Base-by-base conservation (phyloP, 2,888 invertebrate species). In the Macrostomum cliftonense region DNA sequence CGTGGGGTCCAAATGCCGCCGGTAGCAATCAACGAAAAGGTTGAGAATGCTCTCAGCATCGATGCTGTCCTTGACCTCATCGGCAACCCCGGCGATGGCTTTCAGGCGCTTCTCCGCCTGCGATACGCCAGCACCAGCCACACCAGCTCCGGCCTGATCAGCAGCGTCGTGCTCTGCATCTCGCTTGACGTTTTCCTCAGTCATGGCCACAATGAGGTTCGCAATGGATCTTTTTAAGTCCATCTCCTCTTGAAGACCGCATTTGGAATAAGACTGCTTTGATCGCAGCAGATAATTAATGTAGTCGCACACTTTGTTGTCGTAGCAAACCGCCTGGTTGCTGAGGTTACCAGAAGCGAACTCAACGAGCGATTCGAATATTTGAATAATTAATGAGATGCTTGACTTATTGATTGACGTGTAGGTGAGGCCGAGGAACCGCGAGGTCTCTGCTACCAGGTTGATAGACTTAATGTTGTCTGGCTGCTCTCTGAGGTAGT, bases 261-360 rank as follows among this genome's bases (percentile, higher is more conserved):
- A 59, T 43, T 62, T 60, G 58, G 61, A 66, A 17, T 56, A 52
- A 1, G 59, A 59, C 9, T 40, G 16, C 20, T 40, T 59, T 21
- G 59, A 58, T 39, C 67, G 52, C n/a, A 68, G 59, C n/a, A 68
- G 64, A 54, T 62, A 63, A 57, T 68, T 68, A 51, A 68, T 59
- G 57, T 64, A 67, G 49, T 68, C 68, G 57, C 63, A 63, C 42
- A 67, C 58, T 54, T 68, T 68, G 57, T 65, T 65, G 56, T 68
- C 67, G 60, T 66, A 68, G 49, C 64, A 62, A 13, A 62, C 60
- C 13, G 61, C 57, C 52, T 68, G 67, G 55, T 68, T 68, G 14
- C 54, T 54, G 21, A 55, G 54, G 53, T 67, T 68, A 13, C 66
- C 68, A 4, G 62, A 63, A 2, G 63, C 59, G 50, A 63, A 63